Evolutionary conservation across 1,140 invertebrate genomes (phyloP), one percentile per base, ranked within the genome.

Genomic region (Diabrotica virgifera): DNA sequence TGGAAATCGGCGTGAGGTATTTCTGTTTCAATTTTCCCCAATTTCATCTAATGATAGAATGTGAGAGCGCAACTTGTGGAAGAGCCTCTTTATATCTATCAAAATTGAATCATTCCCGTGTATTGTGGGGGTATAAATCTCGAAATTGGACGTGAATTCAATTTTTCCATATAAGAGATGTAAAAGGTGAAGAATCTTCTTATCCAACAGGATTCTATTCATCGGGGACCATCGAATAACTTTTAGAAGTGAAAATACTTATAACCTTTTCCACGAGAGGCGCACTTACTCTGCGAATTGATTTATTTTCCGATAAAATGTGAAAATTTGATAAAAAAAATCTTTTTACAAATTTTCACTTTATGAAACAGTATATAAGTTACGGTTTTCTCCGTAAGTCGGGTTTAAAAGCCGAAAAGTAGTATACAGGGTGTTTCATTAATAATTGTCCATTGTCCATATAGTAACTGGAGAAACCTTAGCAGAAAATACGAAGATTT

Each of bases 71-170:
- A 59, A 59, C 58, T 59, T 59, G 58, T 50, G 40, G 56, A 58
- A 10, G 40, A 50, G 38, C 40, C 58, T 59, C 50, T 59, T 59
- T 59, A 59, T 12, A 38, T n/a, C n/a, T 35, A 24, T 59, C 66
- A 55, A 66, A 52, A 62, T 62, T 62, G 60, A 62, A 62, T 62
- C 60, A 54, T 62, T 62, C 52, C 60, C 37, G 60, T 52, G 65
- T 69, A 69, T 71, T 71, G 70, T 71, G 63, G 65, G 62, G 53
- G 60, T 40, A 53, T 63, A 67, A 64, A 66, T 69, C 65, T 57
- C 36, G 65, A 71, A 71, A 71, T 71, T 71, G 70, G 67, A 71
- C 69, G 64, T 71, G 70, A 71, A 71, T 69, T 67, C 67, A 69
- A 71, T 71, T 71, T 71, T 69, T 69, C 60, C 8, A 62, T 62